Conservation (phyloP, 2,113 vertebrate genomes). For the Polypterus bichir region DNA sequence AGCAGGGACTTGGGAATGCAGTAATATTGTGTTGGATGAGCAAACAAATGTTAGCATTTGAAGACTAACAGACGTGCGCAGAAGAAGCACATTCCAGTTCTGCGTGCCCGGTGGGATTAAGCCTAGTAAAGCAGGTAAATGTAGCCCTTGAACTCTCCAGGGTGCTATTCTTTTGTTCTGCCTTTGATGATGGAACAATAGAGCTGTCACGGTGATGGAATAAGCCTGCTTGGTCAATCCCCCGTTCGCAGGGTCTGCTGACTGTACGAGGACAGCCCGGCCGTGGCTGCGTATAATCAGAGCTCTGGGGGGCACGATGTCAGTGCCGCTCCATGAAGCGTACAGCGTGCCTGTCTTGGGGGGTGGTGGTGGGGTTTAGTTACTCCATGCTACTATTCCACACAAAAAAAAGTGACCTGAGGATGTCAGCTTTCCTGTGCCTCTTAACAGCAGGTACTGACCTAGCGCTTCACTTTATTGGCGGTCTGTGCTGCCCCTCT, state of each 20-base stretch:
- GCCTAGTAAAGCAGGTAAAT: constrained; percentile 31
- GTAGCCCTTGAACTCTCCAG: constrained; percentile 21
- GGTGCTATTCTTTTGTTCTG: constrained; percentile 32
- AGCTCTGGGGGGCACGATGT: neutral
- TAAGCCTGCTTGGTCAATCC: constrained; percentile 23
- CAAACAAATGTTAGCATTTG: constrained; percentile 41
- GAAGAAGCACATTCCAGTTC: constrained; percentile 20
- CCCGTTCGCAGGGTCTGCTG: constrained; percentile 13
- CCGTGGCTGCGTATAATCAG: neutral
- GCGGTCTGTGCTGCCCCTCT: too few species aligned
- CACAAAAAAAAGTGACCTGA: too few species aligned
- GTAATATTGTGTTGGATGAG: constrained; percentile 15
- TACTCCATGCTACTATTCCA: too few species aligned
- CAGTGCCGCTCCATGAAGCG: too few species aligned
- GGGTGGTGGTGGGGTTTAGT: too few species aligned
- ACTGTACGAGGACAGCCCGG: constrained; percentile 7
- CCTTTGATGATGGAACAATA: constrained; percentile 32
- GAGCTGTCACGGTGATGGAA: constrained; percentile 40
- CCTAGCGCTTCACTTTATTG: too few species aligned
- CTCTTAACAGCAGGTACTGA: too few species aligned
- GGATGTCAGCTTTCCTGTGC: too few species aligned
- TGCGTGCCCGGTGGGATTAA: constrained; percentile 20
- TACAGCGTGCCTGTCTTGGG: too few species aligned
- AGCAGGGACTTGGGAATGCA: too few species aligned
- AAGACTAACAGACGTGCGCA: constrained; percentile 41